Evolutionary conservation across 1,140 invertebrate species (phyloP).

Genomic region (Ylistrum balloti): DNA sequence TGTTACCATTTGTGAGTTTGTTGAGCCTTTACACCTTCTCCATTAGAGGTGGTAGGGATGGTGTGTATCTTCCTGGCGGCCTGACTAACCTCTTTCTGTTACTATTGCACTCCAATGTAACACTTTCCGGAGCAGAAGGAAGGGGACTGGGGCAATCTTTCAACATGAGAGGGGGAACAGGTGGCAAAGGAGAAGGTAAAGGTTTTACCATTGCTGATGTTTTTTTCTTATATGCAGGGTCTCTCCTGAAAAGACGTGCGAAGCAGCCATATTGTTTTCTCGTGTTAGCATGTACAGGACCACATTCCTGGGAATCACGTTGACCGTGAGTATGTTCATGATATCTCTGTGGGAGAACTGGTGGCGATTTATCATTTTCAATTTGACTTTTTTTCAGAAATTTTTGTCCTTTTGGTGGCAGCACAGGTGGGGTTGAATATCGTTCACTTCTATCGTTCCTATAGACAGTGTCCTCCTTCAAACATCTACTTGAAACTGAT

Average conservation of each 20-base stretch:
- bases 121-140: slow-evolving; percentile 75
- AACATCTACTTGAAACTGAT: slow-evolving; percentile 41
- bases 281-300: neutral
- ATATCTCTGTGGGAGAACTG: slow-evolving; percentile 64
- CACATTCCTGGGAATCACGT: neutral
- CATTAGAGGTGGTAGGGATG: slow-evolving; percentile 61
- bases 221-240: slow-evolving; percentile 76
- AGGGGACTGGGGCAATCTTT: slow-evolving; percentile 70
- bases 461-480: slow-evolving; percentile 65
- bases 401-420: slow-evolving; percentile 78
- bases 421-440: slow-evolving; percentile 70
- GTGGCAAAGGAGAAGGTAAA: slow-evolving; percentile 72
- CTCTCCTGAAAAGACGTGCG: slow-evolving; percentile 74
- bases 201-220: slow-evolving; percentile 73
- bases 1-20: neutral
- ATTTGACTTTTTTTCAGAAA: slow-evolving; percentile 64
- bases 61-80: slow-evolving; percentile 69
- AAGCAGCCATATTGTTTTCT: slow-evolving; percentile 73
- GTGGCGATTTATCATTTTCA: slow-evolving; percentile 61
- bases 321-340: slow-evolving; percentile 30
- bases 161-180: slow-evolving; percentile 77
- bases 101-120: slow-evolving; percentile 44
- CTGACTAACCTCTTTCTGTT: slow-evolving; percentile 65
- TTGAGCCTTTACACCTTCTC: slow-evolving; percentile 63
- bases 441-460: slow-evolving; percentile 60